Evolutionary conservation across 2,113 vertebrate genomes (phyloP).

Genomic region (Macquaria australasica): DNA sequence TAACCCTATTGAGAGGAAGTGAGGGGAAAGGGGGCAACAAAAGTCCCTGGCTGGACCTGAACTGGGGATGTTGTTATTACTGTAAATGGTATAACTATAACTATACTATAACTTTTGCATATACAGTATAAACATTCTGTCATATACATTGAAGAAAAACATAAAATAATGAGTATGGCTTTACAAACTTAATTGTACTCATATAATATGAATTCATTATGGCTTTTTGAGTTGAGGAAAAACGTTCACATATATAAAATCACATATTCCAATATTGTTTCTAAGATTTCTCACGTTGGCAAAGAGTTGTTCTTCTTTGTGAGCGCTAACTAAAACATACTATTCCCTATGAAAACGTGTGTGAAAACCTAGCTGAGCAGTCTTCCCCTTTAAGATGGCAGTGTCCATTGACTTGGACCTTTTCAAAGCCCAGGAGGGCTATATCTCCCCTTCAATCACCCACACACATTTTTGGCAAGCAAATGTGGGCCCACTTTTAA

Average conservation of each 20-base stretch:
- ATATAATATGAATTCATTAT: not conserved
- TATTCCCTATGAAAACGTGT: conserved; percentile 59
- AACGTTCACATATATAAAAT: not conserved
- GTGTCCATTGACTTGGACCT: conserved; percentile 75
- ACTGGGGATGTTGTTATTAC: not conserved
- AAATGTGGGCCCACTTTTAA: conserved; percentile 79
- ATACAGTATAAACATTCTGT: not conserved
- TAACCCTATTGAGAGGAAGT: not conserved
- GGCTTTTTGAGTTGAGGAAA: not conserved
- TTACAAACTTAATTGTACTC: not conserved
- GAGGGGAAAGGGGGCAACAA: not conserved
- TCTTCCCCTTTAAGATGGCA: conserved; percentile 72
- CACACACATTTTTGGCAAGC: conserved; percentile 76
- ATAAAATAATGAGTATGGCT: not conserved
- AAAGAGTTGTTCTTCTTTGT: conserved; percentile 34
- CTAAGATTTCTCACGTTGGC: conserved; percentile 13
- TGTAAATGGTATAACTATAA: too few relatives aligned
- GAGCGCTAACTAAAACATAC: conserved; percentile 43
- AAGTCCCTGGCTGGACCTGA: not conserved
- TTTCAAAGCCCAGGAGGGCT: conserved; percentile 73
- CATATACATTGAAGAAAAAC: not conserved
- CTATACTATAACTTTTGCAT: not conserved
- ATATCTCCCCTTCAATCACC: conserved; percentile 80
- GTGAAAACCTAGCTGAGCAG: conserved; percentile 62
- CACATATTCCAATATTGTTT: not conserved